These are phyloP conservation scores for Lepidocyrtinus sp. DNA, from an alignment of 2,888 invertebrate genomes.

Conservation along the genomic window DNA sequence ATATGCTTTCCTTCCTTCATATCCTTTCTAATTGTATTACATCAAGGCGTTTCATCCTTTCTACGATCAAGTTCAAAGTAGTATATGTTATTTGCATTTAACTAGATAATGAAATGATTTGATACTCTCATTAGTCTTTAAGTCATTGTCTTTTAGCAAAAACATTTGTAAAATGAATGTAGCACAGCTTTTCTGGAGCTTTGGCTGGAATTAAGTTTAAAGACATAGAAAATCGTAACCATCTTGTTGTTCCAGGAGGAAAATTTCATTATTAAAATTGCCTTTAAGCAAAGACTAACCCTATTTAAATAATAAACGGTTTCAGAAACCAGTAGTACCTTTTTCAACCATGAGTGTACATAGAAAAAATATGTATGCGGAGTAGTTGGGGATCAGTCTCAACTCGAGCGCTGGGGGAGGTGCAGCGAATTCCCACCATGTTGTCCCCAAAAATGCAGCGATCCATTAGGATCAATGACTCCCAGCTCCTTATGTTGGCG, in stretches of 20 bases:
- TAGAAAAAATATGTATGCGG: conserved; percentile 40
- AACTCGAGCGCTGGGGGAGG: conserved; percentile 32
- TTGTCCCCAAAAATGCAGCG: conserved; percentile 90
- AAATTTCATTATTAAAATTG: background rate
- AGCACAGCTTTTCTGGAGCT: too few species aligned
- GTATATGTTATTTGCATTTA: too few species aligned
- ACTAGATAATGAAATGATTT: too few species aligned
- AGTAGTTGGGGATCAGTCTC: conserved; percentile 14
- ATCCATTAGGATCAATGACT: conserved; percentile 87
- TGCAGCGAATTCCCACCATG: conserved; percentile 74
- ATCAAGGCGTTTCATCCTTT: too few species aligned
- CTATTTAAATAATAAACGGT: background rate
- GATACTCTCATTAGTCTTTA: too few species aligned
- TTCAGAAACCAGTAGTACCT: conserved; percentile 38
- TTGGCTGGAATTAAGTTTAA: too few species aligned
- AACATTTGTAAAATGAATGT: too few species aligned
- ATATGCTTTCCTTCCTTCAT: background rate
- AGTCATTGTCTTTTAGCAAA: too few species aligned
- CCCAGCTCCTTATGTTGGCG: conserved; percentile 86
- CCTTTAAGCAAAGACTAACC: background rate
- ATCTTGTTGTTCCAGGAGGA: too few species aligned
- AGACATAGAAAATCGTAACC: too few species aligned
- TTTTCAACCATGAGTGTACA: conserved; percentile 38
- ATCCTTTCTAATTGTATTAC: conserved; percentile 3
- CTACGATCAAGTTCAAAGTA: too few species aligned